phyloP scores from a whole-genome alignment of 2,888 invertebrate genomes.

The Mycogona germanica region DNA sequence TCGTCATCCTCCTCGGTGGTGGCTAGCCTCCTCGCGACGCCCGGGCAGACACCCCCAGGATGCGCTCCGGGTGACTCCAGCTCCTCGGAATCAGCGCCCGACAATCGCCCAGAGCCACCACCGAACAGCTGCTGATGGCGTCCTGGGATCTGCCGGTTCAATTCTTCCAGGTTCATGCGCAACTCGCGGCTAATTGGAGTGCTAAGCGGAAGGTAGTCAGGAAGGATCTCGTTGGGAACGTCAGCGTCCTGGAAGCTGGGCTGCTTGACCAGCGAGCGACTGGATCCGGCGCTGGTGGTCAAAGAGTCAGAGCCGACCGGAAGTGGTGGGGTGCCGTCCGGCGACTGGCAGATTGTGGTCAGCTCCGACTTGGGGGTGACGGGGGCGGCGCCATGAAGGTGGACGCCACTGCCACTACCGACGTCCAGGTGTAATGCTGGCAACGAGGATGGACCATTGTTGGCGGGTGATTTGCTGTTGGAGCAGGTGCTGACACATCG shows the following conservation, averaged over 20 bases:
- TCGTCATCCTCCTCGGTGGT: constrained; percentile 3
- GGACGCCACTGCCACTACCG: too few relatives aligned
- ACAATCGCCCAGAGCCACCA: not conserved
- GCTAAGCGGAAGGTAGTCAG: constrained; percentile 71
- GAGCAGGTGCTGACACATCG: not conserved
- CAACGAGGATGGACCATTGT: too few relatives aligned
- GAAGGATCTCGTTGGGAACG: constrained; percentile 48
- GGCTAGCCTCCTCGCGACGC: not conserved
- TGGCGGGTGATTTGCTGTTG: not conserved
- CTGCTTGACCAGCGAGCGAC: constrained; percentile 8
- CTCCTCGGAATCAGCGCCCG: constrained; percentile 22
- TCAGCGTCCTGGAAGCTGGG: constrained; percentile 18
- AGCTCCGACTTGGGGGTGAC: not conserved
- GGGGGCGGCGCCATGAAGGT: not conserved
- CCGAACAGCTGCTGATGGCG: constrained; percentile 12
- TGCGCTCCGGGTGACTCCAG: constrained; percentile 21
- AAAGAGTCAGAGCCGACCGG: not conserved
- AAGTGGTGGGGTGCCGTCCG: not conserved
- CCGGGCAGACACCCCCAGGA: not conserved
- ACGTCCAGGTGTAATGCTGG: too few relatives aligned
- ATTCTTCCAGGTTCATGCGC: constrained; percentile 64
- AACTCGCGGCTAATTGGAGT: constrained; percentile 75
- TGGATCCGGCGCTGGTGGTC: not conserved
- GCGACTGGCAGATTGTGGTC: not conserved
- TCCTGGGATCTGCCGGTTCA: constrained; percentile 73